Percentiles rank a stretch among this genome's conserved stretches.
Evolutionary conservation across 2,797 vertebrate genomes (phyloP).

Genomic region (Phalanger gymnotis): DNA sequence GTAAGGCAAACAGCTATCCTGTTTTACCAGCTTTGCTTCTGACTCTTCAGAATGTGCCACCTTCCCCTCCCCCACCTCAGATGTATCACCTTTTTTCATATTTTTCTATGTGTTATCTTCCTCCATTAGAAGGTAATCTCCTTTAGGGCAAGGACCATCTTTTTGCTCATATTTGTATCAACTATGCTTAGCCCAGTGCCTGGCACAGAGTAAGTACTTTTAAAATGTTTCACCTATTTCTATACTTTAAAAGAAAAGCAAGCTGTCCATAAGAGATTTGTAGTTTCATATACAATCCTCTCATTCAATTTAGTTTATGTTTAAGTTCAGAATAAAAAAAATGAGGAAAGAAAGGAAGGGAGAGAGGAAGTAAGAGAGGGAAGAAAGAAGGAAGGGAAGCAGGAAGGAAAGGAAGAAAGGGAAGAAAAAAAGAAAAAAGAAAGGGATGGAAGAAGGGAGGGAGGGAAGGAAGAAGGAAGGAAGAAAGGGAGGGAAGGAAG

Average conservation of each 20-base stretch:
- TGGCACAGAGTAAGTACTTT: not conserved
- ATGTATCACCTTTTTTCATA: not conserved
- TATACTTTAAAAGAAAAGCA: not conserved
- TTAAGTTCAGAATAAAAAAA: not conserved
- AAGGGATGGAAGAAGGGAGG: too few species aligned
- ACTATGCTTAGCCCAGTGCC: not conserved
- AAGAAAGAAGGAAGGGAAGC: not conserved
- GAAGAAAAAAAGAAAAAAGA: too few species aligned
- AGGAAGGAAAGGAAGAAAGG: too few species aligned
- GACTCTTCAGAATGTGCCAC: not conserved
- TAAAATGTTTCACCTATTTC: not conserved
- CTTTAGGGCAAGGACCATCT: not conserved
- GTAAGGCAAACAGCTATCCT: not conserved
- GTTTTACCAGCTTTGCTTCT: not conserved
- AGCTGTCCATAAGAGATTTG: not conserved
- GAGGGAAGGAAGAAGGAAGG: too few species aligned
- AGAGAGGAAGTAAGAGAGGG: not conserved
- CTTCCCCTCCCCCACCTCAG: not conserved
- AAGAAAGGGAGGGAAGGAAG: too few species aligned
- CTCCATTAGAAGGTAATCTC: not conserved
- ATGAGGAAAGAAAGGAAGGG: not conserved
- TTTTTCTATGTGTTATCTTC: not conserved
- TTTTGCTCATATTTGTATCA: not conserved
- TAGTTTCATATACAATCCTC: not conserved
- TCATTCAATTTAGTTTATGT: not conserved